phyloP scores from a whole-genome alignment of 2,797 vertebrate species.

The Carduelis carduelis region DNA sequence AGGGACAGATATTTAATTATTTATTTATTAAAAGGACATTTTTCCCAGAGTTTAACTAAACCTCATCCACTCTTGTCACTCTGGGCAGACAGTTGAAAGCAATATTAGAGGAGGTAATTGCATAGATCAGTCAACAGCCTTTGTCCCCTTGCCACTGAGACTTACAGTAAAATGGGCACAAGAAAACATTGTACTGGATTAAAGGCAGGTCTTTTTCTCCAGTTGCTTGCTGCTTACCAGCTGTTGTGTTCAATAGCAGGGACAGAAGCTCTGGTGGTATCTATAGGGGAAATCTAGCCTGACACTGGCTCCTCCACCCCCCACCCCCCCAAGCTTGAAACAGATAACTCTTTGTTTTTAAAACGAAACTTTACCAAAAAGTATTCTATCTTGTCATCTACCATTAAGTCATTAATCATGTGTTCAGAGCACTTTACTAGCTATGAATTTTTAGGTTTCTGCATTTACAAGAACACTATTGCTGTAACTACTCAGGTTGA shows the following conservation, averaged over 20 bases:
- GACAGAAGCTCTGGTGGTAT: slow-evolving; percentile 72
- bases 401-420: slow-evolving; percentile 67
- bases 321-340: background rate
- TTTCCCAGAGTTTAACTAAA: slow-evolving; percentile 81
- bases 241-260: slow-evolving; percentile 76
- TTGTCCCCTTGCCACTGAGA: slow-evolving; percentile 82
- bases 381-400: slow-evolving; percentile 71
- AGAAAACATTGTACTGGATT: slow-evolving; percentile 78
- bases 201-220: slow-evolving; percentile 78
- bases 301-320: background rate
- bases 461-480: slow-evolving; percentile 49
- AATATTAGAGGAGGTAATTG: slow-evolving; percentile 87
- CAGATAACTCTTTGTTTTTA: slow-evolving; percentile 73
- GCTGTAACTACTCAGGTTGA: slow-evolving; percentile 18
- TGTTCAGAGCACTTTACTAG: slow-evolving; percentile 60
- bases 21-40: slow-evolving; percentile 69
- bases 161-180: slow-evolving; percentile 80
- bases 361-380: slow-evolving; percentile 72
- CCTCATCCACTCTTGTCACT: slow-evolving; percentile 81
- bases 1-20: slow-evolving; percentile 6
- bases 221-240: slow-evolving; percentile 83
- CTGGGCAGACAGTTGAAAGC: slow-evolving; percentile 82
- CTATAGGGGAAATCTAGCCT: slow-evolving; percentile 73
- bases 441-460: slow-evolving; percentile 65
- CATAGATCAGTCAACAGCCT: slow-evolving; percentile 85